Base-by-base conservation (phyloP, 2,888 invertebrate species). In the Strigamia transsilvanica region DNA sequence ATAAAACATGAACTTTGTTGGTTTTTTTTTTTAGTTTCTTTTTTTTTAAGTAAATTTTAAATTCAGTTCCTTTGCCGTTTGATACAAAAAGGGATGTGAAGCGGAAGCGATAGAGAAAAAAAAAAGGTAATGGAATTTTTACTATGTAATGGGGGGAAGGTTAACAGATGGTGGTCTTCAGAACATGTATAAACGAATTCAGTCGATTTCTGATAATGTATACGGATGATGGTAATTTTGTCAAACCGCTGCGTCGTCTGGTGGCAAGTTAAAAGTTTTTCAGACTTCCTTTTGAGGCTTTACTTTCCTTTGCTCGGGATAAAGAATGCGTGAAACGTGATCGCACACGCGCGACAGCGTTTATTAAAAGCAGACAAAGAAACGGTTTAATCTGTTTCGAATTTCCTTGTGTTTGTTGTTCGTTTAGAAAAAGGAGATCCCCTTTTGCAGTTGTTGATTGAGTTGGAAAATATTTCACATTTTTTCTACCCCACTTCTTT, bases 291-390 rank as follows among this genome's bases (percentile, higher is more conserved):
- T 12, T 27, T 32, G 23, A 66, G 18, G 18, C 61, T 21, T 5
- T 15, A 9, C 32, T 15, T 4, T 0, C 13, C 23, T 12, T 27
- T 73, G 12, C 73, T n/a, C 13, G 73, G 27, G 73, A 32, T 73
- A 32, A 32, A 32, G 73, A 32, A 73, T 73, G 73, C 73, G 73
- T 73, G 73, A 73, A 73, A 73, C 73, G 73, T 73, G 73, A 73
- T 73, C 73, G 27, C 32, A 12, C 73, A 73, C 27, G 73, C 73
- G 27, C 27, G 73, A 73, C 27, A 73, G 27, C 27, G 12, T 73
- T 23, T 73, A 73, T 73, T 73, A 73, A 73, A 73, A 73, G 32
- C 6, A 27, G n/a, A 32, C 73, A 73, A 73, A 38, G 38, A 38
- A 32, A 73, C 32, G 73, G 73, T 73, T 73, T 73, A 32, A 73